phyloP scores from a whole-genome alignment of 1,140 invertebrate species.

The Mya arenaria region DNA sequence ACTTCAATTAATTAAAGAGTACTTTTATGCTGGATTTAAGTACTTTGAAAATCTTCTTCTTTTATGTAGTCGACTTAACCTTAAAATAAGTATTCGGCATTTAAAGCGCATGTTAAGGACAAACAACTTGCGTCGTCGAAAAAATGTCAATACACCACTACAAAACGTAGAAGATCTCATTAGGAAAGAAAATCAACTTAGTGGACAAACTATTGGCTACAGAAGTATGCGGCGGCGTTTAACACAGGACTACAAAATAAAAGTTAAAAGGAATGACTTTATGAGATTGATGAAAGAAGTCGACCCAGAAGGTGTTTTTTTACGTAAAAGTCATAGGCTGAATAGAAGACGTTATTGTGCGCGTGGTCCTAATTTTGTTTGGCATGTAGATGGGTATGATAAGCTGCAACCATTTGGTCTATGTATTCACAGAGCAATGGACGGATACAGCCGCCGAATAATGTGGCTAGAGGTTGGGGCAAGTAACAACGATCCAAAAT shows the following conservation, averaged over 20 bases:
- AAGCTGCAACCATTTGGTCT: conserved; percentile 76
- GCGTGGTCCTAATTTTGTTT: conserved; percentile 70
- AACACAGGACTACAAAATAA: conserved; percentile 5
- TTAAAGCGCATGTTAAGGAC: too few species aligned
- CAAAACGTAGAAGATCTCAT: too few species aligned
- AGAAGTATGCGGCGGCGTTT: conserved; percentile 18
- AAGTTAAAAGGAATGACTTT: neutral
- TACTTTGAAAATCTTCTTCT: too few species aligned
- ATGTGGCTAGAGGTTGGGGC: conserved; percentile 69
- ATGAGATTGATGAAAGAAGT: conserved; percentile 48
- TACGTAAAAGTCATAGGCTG: conserved; percentile 37
- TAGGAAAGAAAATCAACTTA: neutral
- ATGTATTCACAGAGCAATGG: conserved; percentile 72
- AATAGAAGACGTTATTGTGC: conserved; percentile 60
- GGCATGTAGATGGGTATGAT: conserved; percentile 76
- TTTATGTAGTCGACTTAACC: too few species aligned
- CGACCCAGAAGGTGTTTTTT: conserved; percentile 48
- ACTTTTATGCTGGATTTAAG: too few species aligned
- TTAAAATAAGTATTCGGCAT: too few species aligned
- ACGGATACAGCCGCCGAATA: conserved; percentile 73
- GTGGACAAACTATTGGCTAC: conserved; percentile 27
- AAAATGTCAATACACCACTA: too few species aligned
- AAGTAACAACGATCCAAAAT: conserved; percentile 53
- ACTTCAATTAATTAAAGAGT: too few species aligned
- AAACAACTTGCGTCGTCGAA: too few species aligned